phyloP scores from a whole-genome alignment of 2,113 vertebrate species.

The Lagopus leucura region DNA sequence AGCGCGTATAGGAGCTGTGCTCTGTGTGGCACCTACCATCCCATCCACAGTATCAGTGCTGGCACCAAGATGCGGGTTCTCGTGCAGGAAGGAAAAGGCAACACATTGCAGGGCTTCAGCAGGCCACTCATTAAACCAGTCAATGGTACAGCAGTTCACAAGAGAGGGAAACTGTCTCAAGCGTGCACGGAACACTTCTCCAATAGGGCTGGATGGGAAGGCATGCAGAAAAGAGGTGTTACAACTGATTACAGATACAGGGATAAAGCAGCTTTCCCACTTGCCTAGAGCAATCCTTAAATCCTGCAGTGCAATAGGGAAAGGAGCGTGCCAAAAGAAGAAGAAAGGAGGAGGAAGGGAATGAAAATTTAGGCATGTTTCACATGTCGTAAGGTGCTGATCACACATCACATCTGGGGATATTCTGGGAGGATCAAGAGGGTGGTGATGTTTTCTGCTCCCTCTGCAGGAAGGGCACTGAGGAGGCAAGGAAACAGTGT shows the following conservation, averaged over 20 bases:
- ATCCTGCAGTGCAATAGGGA: neutral
- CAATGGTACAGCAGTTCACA: slow-evolving; percentile 92
- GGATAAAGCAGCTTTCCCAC: neutral
- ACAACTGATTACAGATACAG: neutral
- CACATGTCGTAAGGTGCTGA: neutral
- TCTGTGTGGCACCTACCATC: slow-evolving; percentile 79
- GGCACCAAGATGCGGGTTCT: slow-evolving; percentile 82
- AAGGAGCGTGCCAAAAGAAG: neutral
- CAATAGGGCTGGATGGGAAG: slow-evolving; percentile 81
- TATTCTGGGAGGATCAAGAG: neutral
- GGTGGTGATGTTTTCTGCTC: neutral
- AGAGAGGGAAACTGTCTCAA: slow-evolving; percentile 93
- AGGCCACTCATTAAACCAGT: slow-evolving; percentile 95
- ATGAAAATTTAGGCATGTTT: neutral
- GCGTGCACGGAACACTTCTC: slow-evolving; percentile 88
- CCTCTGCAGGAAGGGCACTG: neutral
- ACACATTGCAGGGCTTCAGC: slow-evolving; percentile 88
- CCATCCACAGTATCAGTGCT: slow-evolving; percentile 58
- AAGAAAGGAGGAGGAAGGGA: neutral
- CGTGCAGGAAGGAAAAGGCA: slow-evolving; percentile 82
- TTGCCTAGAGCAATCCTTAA: neutral
- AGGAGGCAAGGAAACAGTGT: neutral
- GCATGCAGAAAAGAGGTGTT: neutral
- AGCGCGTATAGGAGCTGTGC: neutral
- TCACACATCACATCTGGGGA: neutral